phyloP scores from a whole-genome alignment of 2,888 invertebrate genomes.

The Tachina fera region DNA sequence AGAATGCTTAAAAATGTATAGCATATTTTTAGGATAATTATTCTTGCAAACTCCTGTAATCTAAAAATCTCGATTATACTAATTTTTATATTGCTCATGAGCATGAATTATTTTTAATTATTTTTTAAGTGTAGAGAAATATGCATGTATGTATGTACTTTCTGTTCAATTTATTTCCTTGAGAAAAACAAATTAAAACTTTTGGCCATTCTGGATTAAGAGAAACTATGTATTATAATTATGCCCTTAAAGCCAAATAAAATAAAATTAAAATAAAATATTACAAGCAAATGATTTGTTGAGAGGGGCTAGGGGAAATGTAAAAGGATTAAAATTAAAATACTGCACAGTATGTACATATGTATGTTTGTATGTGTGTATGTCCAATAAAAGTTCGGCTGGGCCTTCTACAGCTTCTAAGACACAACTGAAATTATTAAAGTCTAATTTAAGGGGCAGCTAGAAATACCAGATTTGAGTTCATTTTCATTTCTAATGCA shows the following conservation, averaged over 20 bases:
- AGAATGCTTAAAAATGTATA: too few species aligned
- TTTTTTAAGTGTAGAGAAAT: not conserved
- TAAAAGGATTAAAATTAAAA: not conserved
- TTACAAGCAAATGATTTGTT: not conserved
- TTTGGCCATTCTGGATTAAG: constrained; percentile 29
- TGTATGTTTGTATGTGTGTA: not conserved
- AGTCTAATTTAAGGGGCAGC: constrained; percentile 32
- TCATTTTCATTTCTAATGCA: constrained; percentile 29
- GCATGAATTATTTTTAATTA: too few species aligned
- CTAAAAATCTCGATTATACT: too few species aligned
- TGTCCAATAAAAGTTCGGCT: not conserved
- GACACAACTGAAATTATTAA: constrained; percentile 23
- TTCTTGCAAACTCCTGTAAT: too few species aligned
- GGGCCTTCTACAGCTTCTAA: constrained; percentile 43
- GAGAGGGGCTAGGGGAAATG: not conserved
- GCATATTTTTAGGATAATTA: too few species aligned
- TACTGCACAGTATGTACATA: not conserved
- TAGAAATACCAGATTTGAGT: not conserved
- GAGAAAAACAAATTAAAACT: constrained; percentile 14
- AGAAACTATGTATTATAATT: constrained; percentile 36
- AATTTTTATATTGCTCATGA: too few species aligned
- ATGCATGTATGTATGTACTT: too few species aligned
- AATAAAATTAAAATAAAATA: not conserved
- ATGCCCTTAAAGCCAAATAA: constrained; percentile 23
- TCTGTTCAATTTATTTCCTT: constrained; percentile 2